phyloP scores from a whole-genome alignment of 2,888 invertebrate species.

The Melikaiella ostensackeni region DNA sequence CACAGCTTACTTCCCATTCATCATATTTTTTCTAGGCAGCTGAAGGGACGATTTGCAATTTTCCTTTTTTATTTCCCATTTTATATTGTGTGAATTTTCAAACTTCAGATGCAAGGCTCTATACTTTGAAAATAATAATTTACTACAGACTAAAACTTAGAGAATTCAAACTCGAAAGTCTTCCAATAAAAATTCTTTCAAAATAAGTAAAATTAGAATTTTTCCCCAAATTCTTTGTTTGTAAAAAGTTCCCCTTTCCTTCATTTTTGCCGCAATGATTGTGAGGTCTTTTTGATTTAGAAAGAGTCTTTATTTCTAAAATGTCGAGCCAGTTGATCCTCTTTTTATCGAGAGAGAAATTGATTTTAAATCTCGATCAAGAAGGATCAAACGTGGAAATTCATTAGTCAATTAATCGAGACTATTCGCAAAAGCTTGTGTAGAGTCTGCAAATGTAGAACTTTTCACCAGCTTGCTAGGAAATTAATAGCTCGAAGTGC shows the following conservation, averaged over 20 bases:
- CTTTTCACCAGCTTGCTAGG: slow-evolving; percentile 10
- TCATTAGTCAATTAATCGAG: slow-evolving; percentile 37
- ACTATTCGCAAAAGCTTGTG: background rate
- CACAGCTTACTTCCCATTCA: background rate
- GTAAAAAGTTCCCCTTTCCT: background rate
- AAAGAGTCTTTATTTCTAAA: background rate
- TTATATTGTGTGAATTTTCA: too few species aligned
- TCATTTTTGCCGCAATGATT: background rate
- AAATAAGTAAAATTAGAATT: too few species aligned
- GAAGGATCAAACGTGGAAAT: background rate
- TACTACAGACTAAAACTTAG: too few species aligned
- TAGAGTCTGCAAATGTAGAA: slow-evolving; percentile 21
- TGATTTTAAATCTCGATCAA: background rate
- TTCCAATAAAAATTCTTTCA: too few species aligned
- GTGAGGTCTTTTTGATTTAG: background rate
- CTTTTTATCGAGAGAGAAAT: background rate
- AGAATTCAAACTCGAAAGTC: too few species aligned
- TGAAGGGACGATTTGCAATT: too few species aligned
- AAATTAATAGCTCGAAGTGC: slow-evolving; percentile 1
- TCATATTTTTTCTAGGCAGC: too few species aligned
- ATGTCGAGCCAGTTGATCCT: background rate
- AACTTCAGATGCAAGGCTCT: too few species aligned
- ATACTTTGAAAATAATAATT: too few species aligned
- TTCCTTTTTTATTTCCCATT: too few species aligned
- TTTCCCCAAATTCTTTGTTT: background rate